Percentiles rank a stretch among this genome's conserved stretches.
Conservation (phyloP, 1,140 invertebrate genomes). For the Tyrophagus putrescentiae region DNA sequence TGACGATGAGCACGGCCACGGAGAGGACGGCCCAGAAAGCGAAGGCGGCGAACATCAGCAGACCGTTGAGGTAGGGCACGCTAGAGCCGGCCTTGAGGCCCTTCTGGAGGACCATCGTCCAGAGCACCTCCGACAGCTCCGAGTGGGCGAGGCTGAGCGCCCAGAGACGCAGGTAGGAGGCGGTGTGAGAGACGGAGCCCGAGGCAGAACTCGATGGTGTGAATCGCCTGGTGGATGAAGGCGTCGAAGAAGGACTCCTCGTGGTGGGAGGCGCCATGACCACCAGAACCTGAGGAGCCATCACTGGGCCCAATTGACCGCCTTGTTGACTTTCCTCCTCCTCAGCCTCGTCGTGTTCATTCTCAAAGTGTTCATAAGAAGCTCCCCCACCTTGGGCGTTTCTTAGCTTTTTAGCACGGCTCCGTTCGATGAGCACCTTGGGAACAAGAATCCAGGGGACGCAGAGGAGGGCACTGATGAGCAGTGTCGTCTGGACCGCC, state of each 20-base stretch:
- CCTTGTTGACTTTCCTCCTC: background rate
- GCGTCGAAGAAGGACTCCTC: constrained; percentile 64
- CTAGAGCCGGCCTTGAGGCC: background rate
- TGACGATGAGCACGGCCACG: constrained; percentile 68
- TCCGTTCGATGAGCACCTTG: constrained; percentile 42
- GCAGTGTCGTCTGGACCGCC: constrained; percentile 52
- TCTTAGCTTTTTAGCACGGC: background rate
- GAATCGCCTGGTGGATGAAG: constrained; percentile 79
- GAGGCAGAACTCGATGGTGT: constrained; percentile 89
- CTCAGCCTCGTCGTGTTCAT: no score
- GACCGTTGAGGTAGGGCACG: constrained; percentile 31
- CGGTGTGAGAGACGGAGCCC: constrained; percentile 88
- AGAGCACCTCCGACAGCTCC: constrained; percentile 79
- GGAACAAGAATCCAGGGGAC: constrained; percentile 81
- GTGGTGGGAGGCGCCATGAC: constrained; percentile 39
- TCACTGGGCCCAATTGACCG: background rate
- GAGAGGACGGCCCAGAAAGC: constrained; percentile 68
- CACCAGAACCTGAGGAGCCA: constrained; percentile 40
- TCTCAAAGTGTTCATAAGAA: background rate
- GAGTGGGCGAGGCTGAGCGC: constrained; percentile 83
- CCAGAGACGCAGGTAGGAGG: constrained; percentile 87
- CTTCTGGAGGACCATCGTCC: constrained; percentile 26
- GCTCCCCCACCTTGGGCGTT: no score
- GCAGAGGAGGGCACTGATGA: constrained; percentile 58
- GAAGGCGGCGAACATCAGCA: constrained; percentile 60